These are phyloP conservation scores for Chrysomela aeneicollis DNA, from an alignment of 2,888 invertebrate genomes.

Conservation along the genomic window DNA sequence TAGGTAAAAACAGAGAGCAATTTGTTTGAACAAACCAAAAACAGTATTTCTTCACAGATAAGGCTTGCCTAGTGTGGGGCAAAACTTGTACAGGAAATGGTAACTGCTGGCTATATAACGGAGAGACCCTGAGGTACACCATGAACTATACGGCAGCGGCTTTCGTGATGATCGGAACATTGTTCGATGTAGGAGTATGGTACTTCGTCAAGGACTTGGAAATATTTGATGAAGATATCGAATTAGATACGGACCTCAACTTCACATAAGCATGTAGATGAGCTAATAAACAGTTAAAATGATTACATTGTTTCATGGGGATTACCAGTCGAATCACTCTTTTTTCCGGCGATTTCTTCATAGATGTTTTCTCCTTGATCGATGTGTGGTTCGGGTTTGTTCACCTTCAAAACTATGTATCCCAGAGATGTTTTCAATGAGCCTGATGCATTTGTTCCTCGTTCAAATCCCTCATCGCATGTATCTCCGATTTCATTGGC, in stretches of 20 bases:
- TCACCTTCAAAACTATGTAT: constrained; percentile 1
- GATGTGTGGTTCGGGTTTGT: not conserved
- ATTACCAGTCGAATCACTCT: not conserved
- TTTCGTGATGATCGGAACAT: constrained; percentile 70
- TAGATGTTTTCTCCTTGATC: not conserved
- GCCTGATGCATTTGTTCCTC: not conserved
- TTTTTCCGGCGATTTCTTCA: not conserved
- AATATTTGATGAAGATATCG: constrained; percentile 72
- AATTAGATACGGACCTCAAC: constrained; percentile 54
- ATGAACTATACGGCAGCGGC: constrained; percentile 72
- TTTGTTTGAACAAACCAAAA: constrained; percentile 11
- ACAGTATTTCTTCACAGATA: constrained; percentile 60
- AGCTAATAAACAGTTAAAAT: not conserved
- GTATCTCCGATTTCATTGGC: not conserved
- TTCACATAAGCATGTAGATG: not conserved
- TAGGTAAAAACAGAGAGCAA: constrained; percentile 62
- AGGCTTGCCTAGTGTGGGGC: constrained; percentile 76
- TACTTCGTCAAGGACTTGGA: constrained; percentile 73
- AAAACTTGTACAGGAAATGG: constrained; percentile 74
- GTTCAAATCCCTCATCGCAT: not conserved
- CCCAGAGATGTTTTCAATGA: not conserved
- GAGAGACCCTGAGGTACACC: constrained; percentile 69
- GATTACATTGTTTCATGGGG: not conserved
- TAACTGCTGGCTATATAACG: constrained; percentile 79
- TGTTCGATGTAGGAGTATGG: constrained; percentile 74